Base-by-base conservation (phyloP, 37 sponge, comb jelly and placozoan genomes). In the Dysidea cf. avara region DNA sequence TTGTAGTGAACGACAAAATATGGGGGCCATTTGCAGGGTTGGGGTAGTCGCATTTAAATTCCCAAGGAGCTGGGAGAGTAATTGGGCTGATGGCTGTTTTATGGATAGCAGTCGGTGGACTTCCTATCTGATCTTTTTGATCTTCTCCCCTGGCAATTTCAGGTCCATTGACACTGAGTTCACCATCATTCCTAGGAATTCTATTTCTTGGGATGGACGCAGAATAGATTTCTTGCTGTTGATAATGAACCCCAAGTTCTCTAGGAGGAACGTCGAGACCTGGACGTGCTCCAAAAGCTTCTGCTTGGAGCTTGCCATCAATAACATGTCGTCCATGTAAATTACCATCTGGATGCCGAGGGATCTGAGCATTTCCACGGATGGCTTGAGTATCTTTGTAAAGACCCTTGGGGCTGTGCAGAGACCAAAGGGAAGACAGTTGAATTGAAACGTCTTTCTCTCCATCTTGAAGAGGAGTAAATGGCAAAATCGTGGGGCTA, bases 21-120 rank as follows among this genome's bases (percentile, higher is more conserved):
- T 49, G 28, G 74, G 74, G 33, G 74, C 74, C 29, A 62, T 61
- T 1, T 24, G 48, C 14, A 74, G 25, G 13, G 74, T n/a, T n/a
- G n/a, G n/a, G 46, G 46, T 43, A 9, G 46, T 43, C 5, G 46
- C 46, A 43, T 43, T 43, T 5, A 43, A 9, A 5, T 43, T 43
- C 7, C 46, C 46, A 43, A 43, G 5, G 5, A 43, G 9, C 9
- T 43, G 46, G 9, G 46, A 43, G 46, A 43, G 46, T 5, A 43
- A 9, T 5, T 33, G 71, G 7, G 56, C 71, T 33, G 71, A 30
- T 4, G 34, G 34, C 7, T 7, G 5, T 6, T 11, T 5, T 13
- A 7, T 4, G 11, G 6, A 11, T 7, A 55, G 31, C 57, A 69
- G 12, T 31, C 11, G 5, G 11, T 56, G 25, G 5, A 13, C 58